These are phyloP conservation scores for Gibbula magus DNA, from an alignment of 2,888 invertebrate genomes.

Conservation along the genomic window DNA sequence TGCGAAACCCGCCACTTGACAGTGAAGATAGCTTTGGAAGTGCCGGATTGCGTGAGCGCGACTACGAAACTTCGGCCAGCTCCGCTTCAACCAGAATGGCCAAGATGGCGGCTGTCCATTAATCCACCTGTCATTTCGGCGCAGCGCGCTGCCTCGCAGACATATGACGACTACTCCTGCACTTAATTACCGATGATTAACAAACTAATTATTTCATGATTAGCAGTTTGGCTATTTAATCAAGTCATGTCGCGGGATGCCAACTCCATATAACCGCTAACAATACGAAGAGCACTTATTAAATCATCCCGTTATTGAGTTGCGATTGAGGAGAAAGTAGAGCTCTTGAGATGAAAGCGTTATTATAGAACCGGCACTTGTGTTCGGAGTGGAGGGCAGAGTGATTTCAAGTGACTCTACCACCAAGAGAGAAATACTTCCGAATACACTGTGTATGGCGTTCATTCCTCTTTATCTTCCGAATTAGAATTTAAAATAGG, in stretches of 20 bases:
- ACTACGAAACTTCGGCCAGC: conserved; percentile 7
- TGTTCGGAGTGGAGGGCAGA: too few relatives aligned
- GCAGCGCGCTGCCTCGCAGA: conserved; percentile 5
- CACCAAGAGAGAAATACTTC: too few relatives aligned
- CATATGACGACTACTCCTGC: conserved; percentile 6
- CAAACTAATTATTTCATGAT: conserved; percentile 25
- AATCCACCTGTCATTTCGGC: conserved; percentile 18
- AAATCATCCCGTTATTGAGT: conserved; percentile 11
- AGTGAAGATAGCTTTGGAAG: conserved; percentile 7
- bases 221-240: conserved; percentile 21
- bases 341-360: background rate
- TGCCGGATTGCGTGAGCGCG: conserved; percentile 8
- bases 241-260: conserved; percentile 10
- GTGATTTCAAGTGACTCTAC: too few relatives aligned
- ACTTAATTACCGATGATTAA: conserved; percentile 18
- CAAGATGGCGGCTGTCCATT: background rate
- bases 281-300: conserved; percentile 15
- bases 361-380: too few relatives aligned
- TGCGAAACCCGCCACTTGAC: conserved; percentile 19
- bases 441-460: too few relatives aligned
- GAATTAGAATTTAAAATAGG: too few relatives aligned
- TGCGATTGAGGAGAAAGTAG: conserved; percentile 10
- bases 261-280: conserved; percentile 7
- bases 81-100: conserved; percentile 3
- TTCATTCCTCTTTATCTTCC: too few relatives aligned